These are phyloP conservation scores for Myripristis jacobus DNA, from an alignment of 2,797 vertebrate genomes.

Conservation along the genomic window DNA sequence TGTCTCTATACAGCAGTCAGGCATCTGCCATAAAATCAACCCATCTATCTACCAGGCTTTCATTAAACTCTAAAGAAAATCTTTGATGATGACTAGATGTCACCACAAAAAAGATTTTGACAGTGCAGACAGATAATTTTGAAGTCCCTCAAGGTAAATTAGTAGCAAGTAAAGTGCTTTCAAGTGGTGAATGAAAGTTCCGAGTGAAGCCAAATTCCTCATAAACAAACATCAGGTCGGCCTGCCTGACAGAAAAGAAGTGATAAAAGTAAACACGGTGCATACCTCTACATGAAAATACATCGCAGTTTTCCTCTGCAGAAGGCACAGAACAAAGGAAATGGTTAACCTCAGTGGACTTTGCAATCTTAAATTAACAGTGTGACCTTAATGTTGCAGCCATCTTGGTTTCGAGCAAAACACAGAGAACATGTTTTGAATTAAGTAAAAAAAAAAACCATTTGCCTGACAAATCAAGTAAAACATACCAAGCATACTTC, in stretches of 20 bases:
- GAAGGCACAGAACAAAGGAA: constrained; percentile 66
- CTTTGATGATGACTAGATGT: constrained; percentile 81
- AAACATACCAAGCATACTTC: constrained; percentile 1
- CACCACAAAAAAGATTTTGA: constrained; percentile 77
- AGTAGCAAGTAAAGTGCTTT: constrained; percentile 85
- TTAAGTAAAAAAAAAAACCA: constrained; percentile 36
- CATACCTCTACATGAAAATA: constrained; percentile 74
- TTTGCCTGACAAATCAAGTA: constrained; percentile 19
- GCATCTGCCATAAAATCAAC: constrained; percentile 58
- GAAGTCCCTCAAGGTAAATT: constrained; percentile 83
- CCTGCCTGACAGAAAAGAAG: constrained; percentile 60
- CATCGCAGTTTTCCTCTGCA: constrained; percentile 52
- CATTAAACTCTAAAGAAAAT: constrained; percentile 75
- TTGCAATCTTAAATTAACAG: constrained; percentile 51
- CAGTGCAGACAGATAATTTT: constrained; percentile 82
- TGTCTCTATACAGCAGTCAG: constrained; percentile 52
- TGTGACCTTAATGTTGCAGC: constrained; percentile 53
- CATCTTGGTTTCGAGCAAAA: constrained; percentile 65
- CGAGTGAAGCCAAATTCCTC: constrained; percentile 74
- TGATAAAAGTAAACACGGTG: constrained; percentile 75
- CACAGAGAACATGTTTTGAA: constrained; percentile 58
- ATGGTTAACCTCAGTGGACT: constrained; percentile 74
- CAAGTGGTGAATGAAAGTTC: constrained; percentile 87
- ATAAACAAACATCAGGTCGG: constrained; percentile 81
- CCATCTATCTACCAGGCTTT: constrained; percentile 71